Evolutionary conservation across 1,140 invertebrate genomes (phyloP).

Genomic region (Chrysomallon squamiferum): DNA sequence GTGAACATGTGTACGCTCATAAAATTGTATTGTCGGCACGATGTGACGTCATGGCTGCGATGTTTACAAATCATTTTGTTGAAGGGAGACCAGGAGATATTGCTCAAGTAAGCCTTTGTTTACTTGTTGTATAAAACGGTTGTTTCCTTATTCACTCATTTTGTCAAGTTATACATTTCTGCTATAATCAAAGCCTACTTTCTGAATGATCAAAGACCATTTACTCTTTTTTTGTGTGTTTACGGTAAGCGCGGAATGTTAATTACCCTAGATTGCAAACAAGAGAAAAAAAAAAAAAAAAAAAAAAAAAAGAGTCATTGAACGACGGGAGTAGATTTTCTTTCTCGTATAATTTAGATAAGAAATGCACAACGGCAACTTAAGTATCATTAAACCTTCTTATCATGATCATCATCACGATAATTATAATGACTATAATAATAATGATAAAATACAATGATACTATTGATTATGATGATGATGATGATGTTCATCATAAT

Average conservation of each 20-base stretch:
- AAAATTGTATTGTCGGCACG: constrained; percentile 39
- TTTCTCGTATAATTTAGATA: too few species aligned
- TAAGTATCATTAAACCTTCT: too few species aligned
- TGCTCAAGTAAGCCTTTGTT: constrained; percentile 28
- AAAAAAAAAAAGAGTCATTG: too few species aligned
- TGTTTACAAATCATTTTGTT: constrained; percentile 51
- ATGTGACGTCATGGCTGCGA: constrained; percentile 54
- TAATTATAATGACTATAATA: too few species aligned
- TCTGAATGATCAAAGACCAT: background rate
- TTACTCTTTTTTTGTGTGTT: background rate
- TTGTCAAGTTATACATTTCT: background rate
- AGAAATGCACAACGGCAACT: too few species aligned
- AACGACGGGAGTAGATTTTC: too few species aligned
- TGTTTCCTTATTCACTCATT: background rate
- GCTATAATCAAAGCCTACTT: background rate
- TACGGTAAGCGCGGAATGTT: background rate
- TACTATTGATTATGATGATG: too few species aligned
- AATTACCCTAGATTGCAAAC: background rate
- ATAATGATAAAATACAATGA: too few species aligned
- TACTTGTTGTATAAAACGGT: background rate
- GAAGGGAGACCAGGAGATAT: constrained; percentile 24
- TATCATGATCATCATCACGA: too few species aligned
- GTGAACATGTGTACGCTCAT: constrained; percentile 42
- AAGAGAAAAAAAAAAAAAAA: too few species aligned
- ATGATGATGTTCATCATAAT: too few species aligned